Conservation (phyloP, 2,888 invertebrate genomes). For the Papilio demoleus region DNA sequence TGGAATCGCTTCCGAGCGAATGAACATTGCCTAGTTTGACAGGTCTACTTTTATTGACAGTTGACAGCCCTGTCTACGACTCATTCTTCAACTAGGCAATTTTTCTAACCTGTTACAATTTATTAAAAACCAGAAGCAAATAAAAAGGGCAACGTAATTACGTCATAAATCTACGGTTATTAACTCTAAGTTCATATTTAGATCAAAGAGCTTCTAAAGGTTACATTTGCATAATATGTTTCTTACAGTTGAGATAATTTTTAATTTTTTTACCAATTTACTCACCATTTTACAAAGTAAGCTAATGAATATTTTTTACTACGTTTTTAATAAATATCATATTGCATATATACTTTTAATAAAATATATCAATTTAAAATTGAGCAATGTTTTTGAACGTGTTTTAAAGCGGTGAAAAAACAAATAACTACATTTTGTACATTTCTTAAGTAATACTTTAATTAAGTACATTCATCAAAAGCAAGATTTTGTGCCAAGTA, state of each 20-base stretch:
- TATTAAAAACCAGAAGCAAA: conserved; percentile 15
- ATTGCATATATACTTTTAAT: too few relatives aligned
- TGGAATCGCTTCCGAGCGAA: too few relatives aligned
- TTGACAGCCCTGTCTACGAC: not conserved
- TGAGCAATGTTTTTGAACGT: not conserved
- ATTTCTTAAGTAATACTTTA: conserved; percentile 13
- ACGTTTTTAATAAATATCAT: too few relatives aligned
- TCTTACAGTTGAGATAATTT: not conserved
- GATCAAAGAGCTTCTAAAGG: not conserved
- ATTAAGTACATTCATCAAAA: conserved; percentile 20
- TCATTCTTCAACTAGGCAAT: conserved; percentile 26
- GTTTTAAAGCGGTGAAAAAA: not conserved
- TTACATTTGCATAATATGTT: not conserved
- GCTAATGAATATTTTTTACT: not conserved
- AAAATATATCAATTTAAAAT: too few relatives aligned
- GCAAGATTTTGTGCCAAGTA: conserved; percentile 20
- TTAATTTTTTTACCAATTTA: not conserved
- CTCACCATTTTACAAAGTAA: not conserved
- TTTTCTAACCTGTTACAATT: conserved; percentile 27
- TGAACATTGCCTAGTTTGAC: too few relatives aligned
- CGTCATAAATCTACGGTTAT: conserved; percentile 14
- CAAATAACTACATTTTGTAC: not conserved
- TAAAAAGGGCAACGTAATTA: conserved; percentile 15
- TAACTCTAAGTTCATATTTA: not conserved
- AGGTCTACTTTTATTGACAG: not conserved